Base-by-base conservation (phyloP, 2,797 vertebrate species). In the Anisognathus igniventris region DNA sequence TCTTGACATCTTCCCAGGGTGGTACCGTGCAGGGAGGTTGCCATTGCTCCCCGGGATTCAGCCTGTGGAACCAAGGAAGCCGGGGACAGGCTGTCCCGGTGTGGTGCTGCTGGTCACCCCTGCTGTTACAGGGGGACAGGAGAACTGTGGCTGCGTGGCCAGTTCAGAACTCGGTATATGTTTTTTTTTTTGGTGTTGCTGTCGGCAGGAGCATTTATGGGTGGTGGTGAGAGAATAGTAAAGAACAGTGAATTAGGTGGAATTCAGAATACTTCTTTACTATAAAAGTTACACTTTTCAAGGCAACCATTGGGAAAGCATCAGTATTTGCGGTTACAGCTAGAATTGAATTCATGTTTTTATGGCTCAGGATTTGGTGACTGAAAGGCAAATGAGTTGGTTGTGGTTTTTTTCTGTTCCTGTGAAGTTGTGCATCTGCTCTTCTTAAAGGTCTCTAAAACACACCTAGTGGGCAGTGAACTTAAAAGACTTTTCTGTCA, bases 111-210 rank as follows among this genome's bases (percentile, higher is more conserved):
- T 42, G 1, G 15, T 14, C 33, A 24, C 30, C 7, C 3, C 28
- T 22, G 56, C 31, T 2, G 0, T 19, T 16, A 1, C 37, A 18
- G 30, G 25, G 25, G 16, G 1, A 16, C 65, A 19, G n/a, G n/a
- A 23, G 40, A 62, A 9, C 4, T 0, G 0, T 5, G 30, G 10
- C 37, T 54, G 37, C 0, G 0, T 9, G 45, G 42, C 50, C 8
- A 1, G 6, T 42, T 48, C 22, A 20, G 45, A 21, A 16, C 5
- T 50, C 10, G 2, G 30, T n/a, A 3, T 45, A 10, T 9, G 33
- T 7, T 7, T 83, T 8, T 86, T 83, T 27, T 86, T 83, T 27
- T 40, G 65, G 7, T 53, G 10, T 30, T 67, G 21, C 25, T 50
- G 28, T 68, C 12, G 8, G 35, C 73, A 48, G 23, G 44, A 56